Evolutionary conservation across 2,888 invertebrate species (phyloP).

Genomic region (Amphimallon solstitiale): DNA sequence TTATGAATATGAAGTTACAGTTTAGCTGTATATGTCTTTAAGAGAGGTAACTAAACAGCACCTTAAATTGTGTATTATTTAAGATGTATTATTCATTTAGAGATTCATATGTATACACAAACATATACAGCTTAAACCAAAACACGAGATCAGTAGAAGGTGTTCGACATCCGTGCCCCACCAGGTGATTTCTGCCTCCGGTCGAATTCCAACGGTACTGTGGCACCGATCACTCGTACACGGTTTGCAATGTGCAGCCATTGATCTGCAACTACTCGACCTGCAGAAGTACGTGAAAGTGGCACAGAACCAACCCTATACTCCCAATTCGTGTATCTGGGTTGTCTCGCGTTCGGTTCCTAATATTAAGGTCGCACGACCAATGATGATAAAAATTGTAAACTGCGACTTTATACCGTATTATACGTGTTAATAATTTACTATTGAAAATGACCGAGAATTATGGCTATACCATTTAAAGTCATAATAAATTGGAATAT

Average conservation of each 20-base stretch:
- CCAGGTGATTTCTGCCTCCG: conserved; percentile 52
- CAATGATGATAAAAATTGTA: background rate
- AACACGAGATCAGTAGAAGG: conserved; percentile 13
- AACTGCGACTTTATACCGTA: background rate
- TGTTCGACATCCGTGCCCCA: conserved; percentile 55
- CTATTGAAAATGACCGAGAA: too few species aligned
- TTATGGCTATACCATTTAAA: too few species aligned
- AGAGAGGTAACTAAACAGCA: too few species aligned
- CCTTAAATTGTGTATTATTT: background rate
- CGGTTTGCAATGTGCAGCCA: conserved; percentile 39
- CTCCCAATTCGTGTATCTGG: conserved; percentile 23
- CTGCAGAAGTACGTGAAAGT: conserved; percentile 30
- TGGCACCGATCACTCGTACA: conserved; percentile 62
- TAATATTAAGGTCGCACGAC: conserved; percentile 19
- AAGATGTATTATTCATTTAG: background rate
- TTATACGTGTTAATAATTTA: too few species aligned
- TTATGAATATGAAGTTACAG: too few species aligned
- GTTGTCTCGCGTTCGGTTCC: background rate
- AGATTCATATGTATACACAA: too few species aligned
- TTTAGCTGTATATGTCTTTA: too few species aligned
- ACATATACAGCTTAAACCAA: conserved; percentile 8
- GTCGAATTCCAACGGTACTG: conserved; percentile 65
- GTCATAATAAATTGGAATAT: too few species aligned
- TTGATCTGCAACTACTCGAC: conserved; percentile 37
- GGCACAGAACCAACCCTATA: conserved; percentile 29